Evolutionary conservation across 2,797 vertebrate genomes (phyloP).

Genomic region (Taeniopygia guttata): DNA sequence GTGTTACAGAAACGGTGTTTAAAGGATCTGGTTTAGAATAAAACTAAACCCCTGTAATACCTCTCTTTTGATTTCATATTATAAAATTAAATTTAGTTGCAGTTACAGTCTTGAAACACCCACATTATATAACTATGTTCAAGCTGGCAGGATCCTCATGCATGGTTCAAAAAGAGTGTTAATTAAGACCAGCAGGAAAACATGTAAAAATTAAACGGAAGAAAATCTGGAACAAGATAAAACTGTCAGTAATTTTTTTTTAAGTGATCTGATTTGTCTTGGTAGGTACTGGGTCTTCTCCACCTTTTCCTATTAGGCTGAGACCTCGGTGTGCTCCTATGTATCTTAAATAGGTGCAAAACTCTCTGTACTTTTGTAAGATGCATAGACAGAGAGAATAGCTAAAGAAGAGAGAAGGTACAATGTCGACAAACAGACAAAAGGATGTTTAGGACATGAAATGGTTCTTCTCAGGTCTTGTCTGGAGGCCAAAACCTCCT

Average conservation of each 20-base stretch:
- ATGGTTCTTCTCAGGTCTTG: background rate
- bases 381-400: background rate
- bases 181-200: constrained; percentile 45
- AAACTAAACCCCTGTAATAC: constrained; percentile 30
- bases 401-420: background rate
- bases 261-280: background rate
- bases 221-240: background rate
- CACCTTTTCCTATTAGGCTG: background rate
- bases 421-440: background rate
- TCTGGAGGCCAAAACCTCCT: background rate
- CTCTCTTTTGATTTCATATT: constrained; percentile 7
- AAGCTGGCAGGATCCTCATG: constrained; percentile 34
- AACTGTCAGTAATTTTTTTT: constrained; percentile 6
- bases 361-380: background rate
- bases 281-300: background rate
- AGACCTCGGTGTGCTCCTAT: fast-evolving
- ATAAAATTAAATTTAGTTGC: constrained; percentile 40
- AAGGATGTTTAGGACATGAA: background rate
- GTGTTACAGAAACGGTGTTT: background rate
- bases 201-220: background rate
- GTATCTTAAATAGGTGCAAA: background rate
- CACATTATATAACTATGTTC: background rate
- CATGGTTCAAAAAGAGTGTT: background rate
- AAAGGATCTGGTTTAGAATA: constrained; percentile 31
- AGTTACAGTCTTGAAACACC: constrained; percentile 25